These are phyloP conservation scores for Hoplostethus mediterraneus DNA, from an alignment of 2,797 vertebrate species.

Conservation along the genomic window DNA sequence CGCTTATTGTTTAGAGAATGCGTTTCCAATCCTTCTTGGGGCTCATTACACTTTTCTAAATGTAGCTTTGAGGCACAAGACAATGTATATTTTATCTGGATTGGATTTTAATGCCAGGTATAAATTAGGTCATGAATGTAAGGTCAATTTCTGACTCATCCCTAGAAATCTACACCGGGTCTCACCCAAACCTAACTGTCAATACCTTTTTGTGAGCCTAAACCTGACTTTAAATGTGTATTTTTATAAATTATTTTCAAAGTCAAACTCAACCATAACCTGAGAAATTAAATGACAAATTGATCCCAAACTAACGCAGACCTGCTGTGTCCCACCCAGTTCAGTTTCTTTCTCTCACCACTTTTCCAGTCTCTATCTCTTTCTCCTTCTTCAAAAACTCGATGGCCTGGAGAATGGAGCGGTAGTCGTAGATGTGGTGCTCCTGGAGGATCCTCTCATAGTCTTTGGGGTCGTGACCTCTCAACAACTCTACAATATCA, in stretches of 20 bases:
- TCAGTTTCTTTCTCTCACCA: slow-evolving; percentile 78
- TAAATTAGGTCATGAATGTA: too few relatives aligned
- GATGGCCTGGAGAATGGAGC: slow-evolving; percentile 93
- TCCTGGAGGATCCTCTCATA: slow-evolving; percentile 93
- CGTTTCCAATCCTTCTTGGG: neutral
- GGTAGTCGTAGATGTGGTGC: slow-evolving; percentile 94
- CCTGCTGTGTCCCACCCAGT: too few relatives aligned
- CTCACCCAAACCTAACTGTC: neutral
- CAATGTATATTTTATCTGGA: too few relatives aligned
- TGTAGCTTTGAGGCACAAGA: too few relatives aligned
- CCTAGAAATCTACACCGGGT: neutral
- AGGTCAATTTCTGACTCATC: too few relatives aligned
- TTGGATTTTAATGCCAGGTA: too few relatives aligned
- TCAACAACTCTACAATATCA: slow-evolving; percentile 91
- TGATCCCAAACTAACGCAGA: neutral
- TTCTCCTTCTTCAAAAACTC: slow-evolving; percentile 91
- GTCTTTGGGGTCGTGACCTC: slow-evolving; percentile 95
- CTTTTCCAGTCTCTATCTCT: slow-evolving; percentile 87
- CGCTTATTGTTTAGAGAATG: neutral
- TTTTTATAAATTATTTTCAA: too few relatives aligned
- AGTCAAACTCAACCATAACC: too few relatives aligned
- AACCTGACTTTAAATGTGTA: too few relatives aligned
- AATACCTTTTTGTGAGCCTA: too few relatives aligned
- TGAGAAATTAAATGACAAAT: neutral
- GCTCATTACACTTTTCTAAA: too few relatives aligned